A percentile compares a stretch with the other conserved stretches of the same genome.
These are phyloP conservation scores for Protonemura montana DNA, from an alignment of 2,888 invertebrate genomes.

Conservation along the genomic window DNA sequence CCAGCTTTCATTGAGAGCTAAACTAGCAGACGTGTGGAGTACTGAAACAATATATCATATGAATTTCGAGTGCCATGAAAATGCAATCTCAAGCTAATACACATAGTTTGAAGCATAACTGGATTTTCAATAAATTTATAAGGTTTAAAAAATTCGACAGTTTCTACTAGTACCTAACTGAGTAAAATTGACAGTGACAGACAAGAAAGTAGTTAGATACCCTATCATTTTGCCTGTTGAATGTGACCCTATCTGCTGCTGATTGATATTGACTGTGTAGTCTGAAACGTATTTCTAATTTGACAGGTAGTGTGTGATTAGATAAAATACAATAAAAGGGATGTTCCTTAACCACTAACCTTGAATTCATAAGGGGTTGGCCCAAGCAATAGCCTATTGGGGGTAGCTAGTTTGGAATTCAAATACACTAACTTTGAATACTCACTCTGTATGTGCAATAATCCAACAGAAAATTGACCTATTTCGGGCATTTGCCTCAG, in stretches of 20 bases:
- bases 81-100: not conserved
- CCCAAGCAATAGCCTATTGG: not conserved
- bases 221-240: not conserved
- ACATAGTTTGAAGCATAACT: not conserved
- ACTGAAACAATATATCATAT: slow-evolving; percentile 70
- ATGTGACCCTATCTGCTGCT: not conserved
- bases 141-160: not conserved
- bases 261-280: not conserved
- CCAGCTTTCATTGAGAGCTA: slow-evolving; percentile 98
- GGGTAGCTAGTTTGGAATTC: slow-evolving; percentile 12
- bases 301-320: not conserved
- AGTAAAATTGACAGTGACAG: not conserved
- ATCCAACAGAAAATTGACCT: slow-evolving; percentile 91
- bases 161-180: not conserved
- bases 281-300: not conserved
- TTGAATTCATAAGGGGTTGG: slow-evolving; percentile 41
- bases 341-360: slow-evolving; percentile 34
- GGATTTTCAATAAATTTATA: not conserved
- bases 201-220: not conserved
- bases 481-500: slow-evolving; percentile 93
- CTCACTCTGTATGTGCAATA: slow-evolving; percentile 97
- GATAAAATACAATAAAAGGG: slow-evolving; percentile 12
- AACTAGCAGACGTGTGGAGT: slow-evolving; percentile 96
- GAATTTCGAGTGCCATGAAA: not conserved
- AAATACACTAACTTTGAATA: slow-evolving; percentile 55